Percentiles rank a stretch among this genome's conserved stretches.
These are phyloP conservation scores for Xanthorhoe designata DNA, from an alignment of 2,888 invertebrate genomes.

Conservation along the genomic window DNA sequence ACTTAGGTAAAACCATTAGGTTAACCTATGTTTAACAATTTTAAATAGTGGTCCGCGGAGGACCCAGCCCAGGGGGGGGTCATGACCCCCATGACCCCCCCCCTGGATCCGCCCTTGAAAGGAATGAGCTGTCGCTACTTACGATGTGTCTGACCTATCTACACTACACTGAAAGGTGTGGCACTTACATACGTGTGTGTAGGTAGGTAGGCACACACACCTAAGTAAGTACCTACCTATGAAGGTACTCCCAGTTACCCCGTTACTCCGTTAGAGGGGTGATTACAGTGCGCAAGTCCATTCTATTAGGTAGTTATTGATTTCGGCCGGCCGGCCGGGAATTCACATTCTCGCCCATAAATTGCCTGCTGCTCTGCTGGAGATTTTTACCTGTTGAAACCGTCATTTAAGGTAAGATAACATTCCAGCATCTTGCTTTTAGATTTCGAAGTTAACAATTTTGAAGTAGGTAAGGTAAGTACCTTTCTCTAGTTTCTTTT, in stretches of 20 bases:
- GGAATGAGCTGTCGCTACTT: too few species aligned
- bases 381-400: constrained; percentile 11
- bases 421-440: background rate
- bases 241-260: constrained; percentile 3
- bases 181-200: too few species aligned
- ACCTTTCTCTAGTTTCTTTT: too few species aligned
- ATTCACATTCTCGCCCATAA: constrained; percentile 8
- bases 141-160: background rate
- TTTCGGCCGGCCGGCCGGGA: constrained; percentile 7
- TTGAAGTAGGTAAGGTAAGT: background rate
- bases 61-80: too few species aligned
- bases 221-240: background rate
- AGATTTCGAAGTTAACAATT: background rate
- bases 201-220: too few species aligned
- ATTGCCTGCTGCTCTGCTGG: background rate
- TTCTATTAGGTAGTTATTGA: constrained; percentile 20
- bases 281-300: constrained; percentile 26
- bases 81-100: too few species aligned
- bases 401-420: background rate
- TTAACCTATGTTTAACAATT: too few species aligned
- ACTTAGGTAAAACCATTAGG: too few species aligned
- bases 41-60: too few species aligned
- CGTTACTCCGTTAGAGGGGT: background rate
- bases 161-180: background rate
- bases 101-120: too few species aligned